phyloP scores from a whole-genome alignment of 1,140 invertebrate species.

The Nomia melanderi region DNA sequence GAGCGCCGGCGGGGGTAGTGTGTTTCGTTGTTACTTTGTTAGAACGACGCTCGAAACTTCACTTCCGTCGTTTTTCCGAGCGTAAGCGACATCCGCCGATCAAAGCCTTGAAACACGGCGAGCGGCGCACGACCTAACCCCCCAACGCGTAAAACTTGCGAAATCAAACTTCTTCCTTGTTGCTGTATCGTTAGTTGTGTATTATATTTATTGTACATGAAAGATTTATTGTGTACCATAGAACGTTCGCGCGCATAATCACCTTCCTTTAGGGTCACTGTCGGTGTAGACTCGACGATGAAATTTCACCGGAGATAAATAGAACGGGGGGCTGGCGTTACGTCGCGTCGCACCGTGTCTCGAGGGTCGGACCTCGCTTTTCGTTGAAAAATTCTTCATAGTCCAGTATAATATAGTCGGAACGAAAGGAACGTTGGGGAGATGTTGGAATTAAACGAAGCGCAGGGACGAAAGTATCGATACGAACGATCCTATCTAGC shows the following conservation, averaged over 20 bases:
- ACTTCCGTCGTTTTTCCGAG: not conserved
- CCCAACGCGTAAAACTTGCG: too few species aligned
- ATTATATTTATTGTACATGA: conserved; percentile 38
- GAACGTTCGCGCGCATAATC: conserved; percentile 12
- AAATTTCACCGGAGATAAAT: too few species aligned
- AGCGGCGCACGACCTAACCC: not conserved
- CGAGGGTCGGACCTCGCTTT: not conserved
- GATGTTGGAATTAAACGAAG: conserved; percentile 53
- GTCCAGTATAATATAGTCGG: not conserved
- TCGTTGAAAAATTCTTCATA: not conserved
- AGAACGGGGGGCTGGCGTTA: too few species aligned
- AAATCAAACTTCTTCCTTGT: conserved; percentile 43
- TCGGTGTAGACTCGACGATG: too few species aligned
- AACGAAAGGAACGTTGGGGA: conserved; percentile 33
- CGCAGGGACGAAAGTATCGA: conserved; percentile 44
- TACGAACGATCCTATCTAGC: conserved; percentile 57
- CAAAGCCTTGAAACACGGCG: not conserved
- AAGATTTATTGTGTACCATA: conserved; percentile 11
- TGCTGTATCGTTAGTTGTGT: conserved; percentile 36
- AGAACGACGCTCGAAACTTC: conserved; percentile 15
- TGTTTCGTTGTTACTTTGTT: conserved; percentile 18
- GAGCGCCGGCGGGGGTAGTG: not conserved
- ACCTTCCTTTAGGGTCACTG: not conserved
- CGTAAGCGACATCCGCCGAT: not conserved
- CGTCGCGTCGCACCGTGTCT: conserved; percentile 3